Base-by-base conservation (phyloP, 2,888 invertebrate genomes). In the Drosophila mercatorum region DNA sequence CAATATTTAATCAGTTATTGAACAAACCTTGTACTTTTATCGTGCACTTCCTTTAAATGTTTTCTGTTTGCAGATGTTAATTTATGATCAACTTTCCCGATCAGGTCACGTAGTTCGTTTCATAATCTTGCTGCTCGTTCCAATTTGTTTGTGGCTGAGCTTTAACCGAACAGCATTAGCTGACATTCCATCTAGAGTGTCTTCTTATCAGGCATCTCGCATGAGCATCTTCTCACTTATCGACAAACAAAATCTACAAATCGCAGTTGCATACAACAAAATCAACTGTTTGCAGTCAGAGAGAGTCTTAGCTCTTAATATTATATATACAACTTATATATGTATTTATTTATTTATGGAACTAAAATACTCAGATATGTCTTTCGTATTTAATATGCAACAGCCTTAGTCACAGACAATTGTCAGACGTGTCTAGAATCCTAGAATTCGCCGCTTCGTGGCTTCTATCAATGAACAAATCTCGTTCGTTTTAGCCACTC, bases 401-500 rank as follows among this genome's bases (percentile, higher is more conserved):
- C 43, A 43, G 53, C 49, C 43, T 22, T 17, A 38, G 72, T 55
- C 40, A 26, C 44, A 53, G 44, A 72, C 66, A 63, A 72, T 66
- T 66, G 56, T 34, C 52, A 10, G 51, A 84, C 84, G 89, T 89
- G 83, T 14, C 59, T 41, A 38, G 49, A 68, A 69, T 83, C 26
- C 5, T 17, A 70, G 2, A 49, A 51, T 17, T 49, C 34, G 84
- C 34, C 89, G 84, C 34, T 49, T 8, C 28, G 47, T 34, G 17
- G 31, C 38, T 14, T 66, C 68, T 44, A 55, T 78, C 68, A 71
- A 79, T 79, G 71, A 70, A 31, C n/a, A n/a, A 68, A 59, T 55
- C 47, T 65, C 63, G 51, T 52, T 43, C 12, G 17, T 28, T 28
- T 52, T 8, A 22, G 8, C 43, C 55, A 34, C 68, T 63, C 40